Percentiles rank a stretch among this genome's conserved stretches.
These are phyloP conservation scores for Halcyon senegalensis DNA, from an alignment of 2,113 vertebrate species.

Conservation along the genomic window DNA sequence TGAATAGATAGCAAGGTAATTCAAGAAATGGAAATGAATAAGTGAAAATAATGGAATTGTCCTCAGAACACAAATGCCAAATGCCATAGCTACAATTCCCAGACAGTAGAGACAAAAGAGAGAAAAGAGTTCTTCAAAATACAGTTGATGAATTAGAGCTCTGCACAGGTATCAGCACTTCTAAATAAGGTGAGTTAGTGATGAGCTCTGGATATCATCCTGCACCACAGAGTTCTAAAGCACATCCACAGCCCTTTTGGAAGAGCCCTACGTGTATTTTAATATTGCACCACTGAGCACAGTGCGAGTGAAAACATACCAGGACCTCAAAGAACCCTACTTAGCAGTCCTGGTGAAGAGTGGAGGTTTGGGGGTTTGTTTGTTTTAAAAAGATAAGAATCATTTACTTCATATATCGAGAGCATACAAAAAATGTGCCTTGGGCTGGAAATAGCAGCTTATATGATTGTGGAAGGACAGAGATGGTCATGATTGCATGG, in stretches of 20 bases:
- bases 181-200: not conserved
- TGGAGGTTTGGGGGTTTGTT: not conserved
- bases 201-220: not conserved
- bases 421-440: not conserved
- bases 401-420: not conserved
- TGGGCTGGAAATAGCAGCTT: not conserved
- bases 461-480: not conserved
- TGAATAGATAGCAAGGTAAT: not conserved
- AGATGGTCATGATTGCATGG: not conserved
- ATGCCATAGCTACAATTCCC: not conserved
- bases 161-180: not conserved
- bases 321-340: not conserved
- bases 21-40: not conserved
- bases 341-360: not conserved
- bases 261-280: not conserved
- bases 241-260: not conserved
- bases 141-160: not conserved
- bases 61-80: not conserved
- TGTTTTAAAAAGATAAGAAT: not conserved
- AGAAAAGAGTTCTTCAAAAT: not conserved
- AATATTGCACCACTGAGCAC: not conserved
- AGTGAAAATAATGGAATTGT: not conserved
- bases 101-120: not conserved
- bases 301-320: not conserved
- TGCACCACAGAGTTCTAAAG: not conserved